phyloP scores from a whole-genome alignment of 1,140 invertebrate genomes.

The Battus philenor region DNA sequence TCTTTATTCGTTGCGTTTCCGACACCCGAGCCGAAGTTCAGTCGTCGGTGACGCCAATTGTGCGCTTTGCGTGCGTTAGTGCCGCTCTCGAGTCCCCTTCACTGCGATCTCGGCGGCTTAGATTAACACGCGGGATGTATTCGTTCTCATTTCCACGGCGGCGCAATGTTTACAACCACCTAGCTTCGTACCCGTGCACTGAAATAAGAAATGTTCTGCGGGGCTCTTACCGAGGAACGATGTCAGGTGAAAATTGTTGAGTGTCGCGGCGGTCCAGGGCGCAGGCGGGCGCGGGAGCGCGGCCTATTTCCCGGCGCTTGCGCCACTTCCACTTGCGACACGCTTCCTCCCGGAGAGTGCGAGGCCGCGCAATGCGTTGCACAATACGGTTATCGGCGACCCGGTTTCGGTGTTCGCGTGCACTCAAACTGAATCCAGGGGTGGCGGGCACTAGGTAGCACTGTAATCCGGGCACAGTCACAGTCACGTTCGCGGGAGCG shows the following conservation, averaged over 20 bases:
- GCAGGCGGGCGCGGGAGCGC: slow-evolving; percentile 43
- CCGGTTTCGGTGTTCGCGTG: slow-evolving; percentile 53
- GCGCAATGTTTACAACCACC: neutral
- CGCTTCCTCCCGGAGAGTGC: slow-evolving; percentile 67
- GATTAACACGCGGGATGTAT: slow-evolving; percentile 28
- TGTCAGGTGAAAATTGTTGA: slow-evolving; percentile 35
- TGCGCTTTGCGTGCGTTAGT: slow-evolving; percentile 47
- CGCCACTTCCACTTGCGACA: slow-evolving; percentile 69
- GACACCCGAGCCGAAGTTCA: slow-evolving; percentile 63
- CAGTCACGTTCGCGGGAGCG: slow-evolving; percentile 37
- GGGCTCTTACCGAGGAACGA: slow-evolving; percentile 49
- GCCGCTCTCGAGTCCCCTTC: slow-evolving; percentile 50
- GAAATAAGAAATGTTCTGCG: slow-evolving; percentile 17
- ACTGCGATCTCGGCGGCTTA: slow-evolving; percentile 44
- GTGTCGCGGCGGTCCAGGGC: slow-evolving; percentile 47
- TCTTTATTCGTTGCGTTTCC: slow-evolving; percentile 70
- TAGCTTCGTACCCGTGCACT: slow-evolving; percentile 13
- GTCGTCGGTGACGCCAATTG: slow-evolving; percentile 53
- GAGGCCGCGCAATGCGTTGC: slow-evolving; percentile 58
- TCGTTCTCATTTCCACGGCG: slow-evolving; percentile 17
- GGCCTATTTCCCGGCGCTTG: slow-evolving; percentile 55
- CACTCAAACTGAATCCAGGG: slow-evolving; percentile 59
- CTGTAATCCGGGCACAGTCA: slow-evolving; percentile 67
- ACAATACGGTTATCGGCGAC: slow-evolving; percentile 59
- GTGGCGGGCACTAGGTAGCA: slow-evolving; percentile 53